Conservation (phyloP, 2,113 vertebrate genomes). For the Lepus americanus region DNA sequence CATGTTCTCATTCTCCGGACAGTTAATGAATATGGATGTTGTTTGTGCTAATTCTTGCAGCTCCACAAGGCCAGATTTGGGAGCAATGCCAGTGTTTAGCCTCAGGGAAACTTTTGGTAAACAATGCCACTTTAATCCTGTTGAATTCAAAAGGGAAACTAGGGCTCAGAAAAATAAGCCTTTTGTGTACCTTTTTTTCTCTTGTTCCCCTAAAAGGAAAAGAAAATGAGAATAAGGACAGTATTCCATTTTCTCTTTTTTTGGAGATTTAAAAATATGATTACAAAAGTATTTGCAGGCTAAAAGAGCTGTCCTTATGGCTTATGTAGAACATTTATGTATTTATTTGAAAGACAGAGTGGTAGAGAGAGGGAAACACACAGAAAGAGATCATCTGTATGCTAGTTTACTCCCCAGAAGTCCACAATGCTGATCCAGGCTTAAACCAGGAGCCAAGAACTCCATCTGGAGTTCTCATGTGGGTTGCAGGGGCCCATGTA, state of each 20-base stretch:
- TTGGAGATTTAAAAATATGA: slow-evolving; percentile 20
- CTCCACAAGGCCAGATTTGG: slow-evolving; percentile 74
- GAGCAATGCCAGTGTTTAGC: slow-evolving; percentile 73
- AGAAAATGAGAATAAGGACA: not conserved
- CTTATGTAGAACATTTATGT: not conserved
- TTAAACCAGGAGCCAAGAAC: too few relatives aligned
- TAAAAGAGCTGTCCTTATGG: not conserved
- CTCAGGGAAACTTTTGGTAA: slow-evolving; percentile 80
- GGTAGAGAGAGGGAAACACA: too few relatives aligned
- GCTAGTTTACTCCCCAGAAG: too few relatives aligned
- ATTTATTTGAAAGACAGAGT: too few relatives aligned
- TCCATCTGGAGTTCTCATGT: too few relatives aligned
- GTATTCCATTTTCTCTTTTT: not conserved
- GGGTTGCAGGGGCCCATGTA: too few relatives aligned
- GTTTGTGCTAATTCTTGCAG: slow-evolving; percentile 78
- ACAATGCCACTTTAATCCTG: slow-evolving; percentile 53
- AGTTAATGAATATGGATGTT: slow-evolving; percentile 84
- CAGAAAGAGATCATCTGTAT: too few relatives aligned
- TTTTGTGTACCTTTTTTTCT: not conserved
- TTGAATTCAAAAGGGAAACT: slow-evolving; percentile 40
- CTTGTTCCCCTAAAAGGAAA: not conserved
- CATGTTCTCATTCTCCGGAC: slow-evolving; percentile 63
- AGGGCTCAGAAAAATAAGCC: not conserved
- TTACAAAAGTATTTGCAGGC: not conserved
- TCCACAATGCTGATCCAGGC: too few relatives aligned